These are phyloP conservation scores for Nudaria mundana DNA, from an alignment of 2,888 invertebrate genomes.

Conservation along the genomic window DNA sequence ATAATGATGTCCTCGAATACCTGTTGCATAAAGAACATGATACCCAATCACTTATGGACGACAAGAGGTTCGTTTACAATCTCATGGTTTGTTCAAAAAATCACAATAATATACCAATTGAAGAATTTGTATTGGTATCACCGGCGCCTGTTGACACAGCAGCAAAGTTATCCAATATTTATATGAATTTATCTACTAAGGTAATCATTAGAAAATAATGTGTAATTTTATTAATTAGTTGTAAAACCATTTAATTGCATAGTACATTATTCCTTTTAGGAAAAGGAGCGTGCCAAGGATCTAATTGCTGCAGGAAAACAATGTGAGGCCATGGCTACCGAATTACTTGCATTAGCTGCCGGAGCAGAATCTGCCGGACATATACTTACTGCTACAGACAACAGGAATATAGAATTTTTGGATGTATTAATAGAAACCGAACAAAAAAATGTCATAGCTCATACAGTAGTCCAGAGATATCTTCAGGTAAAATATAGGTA, in stretches of 20 bases:
- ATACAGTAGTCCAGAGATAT: constrained; percentile 98
- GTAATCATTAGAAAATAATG: constrained; percentile 47
- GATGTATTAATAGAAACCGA: constrained; percentile 99
- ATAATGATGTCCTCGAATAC: constrained; percentile 97
- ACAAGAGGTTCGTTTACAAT: constrained; percentile 98
- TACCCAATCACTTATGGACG: constrained; percentile 98
- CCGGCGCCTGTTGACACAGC: constrained; percentile 99
- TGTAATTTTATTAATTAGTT: background rate
- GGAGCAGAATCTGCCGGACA: constrained; percentile 97
- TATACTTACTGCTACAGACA: constrained; percentile 96
- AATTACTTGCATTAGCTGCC: constrained; percentile 95
- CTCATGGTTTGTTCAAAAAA: constrained; percentile 98
- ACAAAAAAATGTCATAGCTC: constrained; percentile 98
- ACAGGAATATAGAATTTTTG: constrained; percentile 95
- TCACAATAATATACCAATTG: constrained; percentile 96
- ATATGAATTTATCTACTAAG: constrained; percentile 93
- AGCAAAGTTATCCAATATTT: constrained; percentile 96
- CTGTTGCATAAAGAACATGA: constrained; percentile 98
- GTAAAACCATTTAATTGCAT: constrained; percentile 32
- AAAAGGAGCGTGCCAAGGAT: constrained; percentile 99
- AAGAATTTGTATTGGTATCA: constrained; percentile 98
- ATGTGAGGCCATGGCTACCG: constrained; percentile 99
- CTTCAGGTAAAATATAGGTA: constrained; percentile 90
- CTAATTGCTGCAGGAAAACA: constrained; percentile 96
- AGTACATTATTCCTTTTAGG: constrained; percentile 69